Conservation (phyloP, 2,888 invertebrate genomes). For the Epistrophe grossulariae region DNA sequence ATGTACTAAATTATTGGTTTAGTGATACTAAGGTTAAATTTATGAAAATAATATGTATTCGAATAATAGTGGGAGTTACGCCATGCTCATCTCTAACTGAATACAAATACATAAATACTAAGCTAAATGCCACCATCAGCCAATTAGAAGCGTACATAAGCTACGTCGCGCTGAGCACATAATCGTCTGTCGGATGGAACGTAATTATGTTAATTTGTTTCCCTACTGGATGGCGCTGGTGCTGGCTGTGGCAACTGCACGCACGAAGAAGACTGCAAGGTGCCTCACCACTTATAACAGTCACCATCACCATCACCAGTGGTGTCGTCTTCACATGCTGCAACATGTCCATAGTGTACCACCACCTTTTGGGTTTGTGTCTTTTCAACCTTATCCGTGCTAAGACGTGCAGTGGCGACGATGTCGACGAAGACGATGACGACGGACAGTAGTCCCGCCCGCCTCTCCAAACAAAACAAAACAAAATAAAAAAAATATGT, state of each 20-base stretch:
- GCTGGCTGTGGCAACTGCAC: slow-evolving; percentile 44
- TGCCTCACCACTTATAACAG: slow-evolving; percentile 38
- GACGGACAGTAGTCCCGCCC: slow-evolving; percentile 73
- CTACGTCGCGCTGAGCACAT: slow-evolving; percentile 43
- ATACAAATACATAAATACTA: slow-evolving; percentile 10
- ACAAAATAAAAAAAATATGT: slow-evolving; percentile 43
- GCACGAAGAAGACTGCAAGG: slow-evolving; percentile 66
- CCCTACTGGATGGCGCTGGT: slow-evolving; percentile 22
- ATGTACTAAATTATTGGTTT: no score
- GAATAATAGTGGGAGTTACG: not conserved
- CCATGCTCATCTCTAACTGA: slow-evolving; percentile 1
- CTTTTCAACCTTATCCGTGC: slow-evolving; percentile 26
- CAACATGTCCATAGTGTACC: slow-evolving; percentile 51
- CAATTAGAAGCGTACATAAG: slow-evolving; percentile 69
- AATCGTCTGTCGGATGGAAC: slow-evolving; percentile 62
- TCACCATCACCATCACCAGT: slow-evolving; percentile 18
- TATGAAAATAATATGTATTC: not conserved
- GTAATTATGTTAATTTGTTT: slow-evolving; percentile 74
- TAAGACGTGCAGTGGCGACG: slow-evolving; percentile 21
- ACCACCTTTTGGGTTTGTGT: slow-evolving; percentile 29
- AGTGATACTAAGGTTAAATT: no score
- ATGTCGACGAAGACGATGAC: not conserved
- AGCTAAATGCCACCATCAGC: slow-evolving; percentile 48
- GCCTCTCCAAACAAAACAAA: slow-evolving; percentile 59
- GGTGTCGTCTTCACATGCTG: slow-evolving; percentile 68